Evolutionary conservation across 2,113 vertebrate species (phyloP).

Genomic region (Brachyistius frenatus): DNA sequence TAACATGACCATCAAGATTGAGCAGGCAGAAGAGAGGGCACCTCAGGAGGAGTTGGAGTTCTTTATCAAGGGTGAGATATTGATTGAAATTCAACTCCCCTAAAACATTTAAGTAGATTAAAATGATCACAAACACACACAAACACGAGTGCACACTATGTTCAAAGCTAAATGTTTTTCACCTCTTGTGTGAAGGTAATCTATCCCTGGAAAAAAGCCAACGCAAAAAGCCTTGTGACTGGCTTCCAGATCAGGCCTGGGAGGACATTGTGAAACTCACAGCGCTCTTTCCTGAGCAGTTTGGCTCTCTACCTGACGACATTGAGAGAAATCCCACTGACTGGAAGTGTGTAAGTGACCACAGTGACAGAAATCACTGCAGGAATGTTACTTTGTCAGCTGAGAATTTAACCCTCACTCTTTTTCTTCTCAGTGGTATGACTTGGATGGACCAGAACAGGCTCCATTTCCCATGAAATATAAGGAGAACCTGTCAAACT

Average conservation of each 20-base stretch:
- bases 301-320: slow-evolving; percentile 88
- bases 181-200: slow-evolving; percentile 85
- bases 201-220: slow-evolving; percentile 93
- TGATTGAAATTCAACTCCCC: not conserved
- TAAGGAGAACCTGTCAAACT: slow-evolving; percentile 81
- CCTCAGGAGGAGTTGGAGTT: slow-evolving; percentile 96
- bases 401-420: not conserved
- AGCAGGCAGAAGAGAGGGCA: slow-evolving; percentile 89
- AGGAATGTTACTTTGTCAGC: not conserved
- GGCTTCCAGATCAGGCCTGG: slow-evolving; percentile 95
- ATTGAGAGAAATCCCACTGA: slow-evolving; percentile 81
- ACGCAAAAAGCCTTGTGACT: slow-evolving; percentile 86
- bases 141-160: not conserved
- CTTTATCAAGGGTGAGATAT: slow-evolving; percentile 92
- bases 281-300: slow-evolving; percentile 87
- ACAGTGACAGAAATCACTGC: not conserved
- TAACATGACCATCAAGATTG: slow-evolving; percentile 95
- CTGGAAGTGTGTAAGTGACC: slow-evolving; percentile 89
- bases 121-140: not conserved
- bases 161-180: slow-evolving; percentile 15
- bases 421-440: slow-evolving; percentile 89
- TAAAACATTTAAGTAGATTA: not conserved
- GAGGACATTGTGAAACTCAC: slow-evolving; percentile 91
- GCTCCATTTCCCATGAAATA: slow-evolving; percentile 87
- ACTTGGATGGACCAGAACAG: slow-evolving; percentile 90